Percentiles rank a stretch among this genome's conserved stretches.
These are phyloP conservation scores for Murina feae DNA, from an alignment of 2,113 vertebrate species.

Conservation along the genomic window DNA sequence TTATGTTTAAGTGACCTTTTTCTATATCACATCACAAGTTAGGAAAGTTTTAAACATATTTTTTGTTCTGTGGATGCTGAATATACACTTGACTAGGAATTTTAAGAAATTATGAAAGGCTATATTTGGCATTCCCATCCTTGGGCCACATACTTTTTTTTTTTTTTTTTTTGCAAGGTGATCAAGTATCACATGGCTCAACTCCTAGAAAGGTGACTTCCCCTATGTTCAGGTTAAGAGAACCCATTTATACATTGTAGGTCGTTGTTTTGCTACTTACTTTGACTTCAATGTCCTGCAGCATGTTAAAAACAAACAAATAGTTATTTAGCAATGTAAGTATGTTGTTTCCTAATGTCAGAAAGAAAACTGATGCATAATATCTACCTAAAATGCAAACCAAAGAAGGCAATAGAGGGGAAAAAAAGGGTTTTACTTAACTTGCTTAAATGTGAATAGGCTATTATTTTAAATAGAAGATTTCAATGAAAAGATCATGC, in stretches of 20 bases:
- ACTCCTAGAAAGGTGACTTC: not conserved
- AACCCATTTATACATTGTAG: not conserved
- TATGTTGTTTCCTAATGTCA: not conserved
- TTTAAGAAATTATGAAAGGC: not conserved
- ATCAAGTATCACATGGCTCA: not conserved
- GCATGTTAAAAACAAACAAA: slow-evolving; percentile 73
- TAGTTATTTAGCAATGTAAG: not conserved
- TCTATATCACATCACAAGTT: not conserved
- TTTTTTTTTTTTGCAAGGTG: not conserved
- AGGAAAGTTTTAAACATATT: not conserved
- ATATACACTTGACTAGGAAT: not conserved
- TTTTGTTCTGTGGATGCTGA: not conserved
- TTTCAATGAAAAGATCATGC: not conserved
- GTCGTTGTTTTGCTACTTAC: slow-evolving; percentile 72
- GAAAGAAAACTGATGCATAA: not conserved
- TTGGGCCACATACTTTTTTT: not conserved
- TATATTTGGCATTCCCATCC: not conserved
- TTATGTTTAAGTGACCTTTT: not conserved
- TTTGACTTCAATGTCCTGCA: slow-evolving; percentile 83
- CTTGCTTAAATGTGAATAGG: not conserved
- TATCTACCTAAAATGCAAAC: not conserved
- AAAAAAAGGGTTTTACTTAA: not conserved
- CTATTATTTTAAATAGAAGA: not conserved
- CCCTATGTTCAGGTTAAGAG: not conserved
- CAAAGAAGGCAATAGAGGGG: not conserved